These are phyloP conservation scores for Calliphora vicina DNA, from an alignment of 1,140 invertebrate species.

Conservation along the genomic window DNA sequence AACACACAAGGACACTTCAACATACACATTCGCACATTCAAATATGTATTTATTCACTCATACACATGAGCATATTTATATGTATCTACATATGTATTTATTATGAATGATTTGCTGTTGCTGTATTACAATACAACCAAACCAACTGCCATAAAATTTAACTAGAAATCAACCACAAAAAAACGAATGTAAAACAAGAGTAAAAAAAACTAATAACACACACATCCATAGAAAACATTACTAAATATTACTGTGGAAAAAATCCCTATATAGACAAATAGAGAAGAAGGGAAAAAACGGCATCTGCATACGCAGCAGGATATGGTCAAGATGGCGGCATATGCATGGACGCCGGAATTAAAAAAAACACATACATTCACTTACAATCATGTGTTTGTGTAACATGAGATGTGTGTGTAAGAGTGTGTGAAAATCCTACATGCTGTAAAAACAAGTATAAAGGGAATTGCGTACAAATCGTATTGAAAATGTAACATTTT, in stretches of 20 bases:
- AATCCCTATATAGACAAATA: not conserved
- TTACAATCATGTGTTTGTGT: too few species aligned
- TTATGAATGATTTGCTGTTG: not conserved
- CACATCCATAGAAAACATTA: not conserved
- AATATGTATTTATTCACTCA: too few species aligned
- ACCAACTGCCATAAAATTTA: slow-evolving; percentile 26
- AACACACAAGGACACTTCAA: not conserved
- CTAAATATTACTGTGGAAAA: not conserved
- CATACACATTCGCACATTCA: too few species aligned
- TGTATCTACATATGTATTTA: not conserved
- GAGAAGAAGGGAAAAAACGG: not conserved
- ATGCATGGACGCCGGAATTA: not conserved
- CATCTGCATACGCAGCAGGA: slow-evolving; percentile 56
- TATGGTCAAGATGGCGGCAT: slow-evolving; percentile 53
- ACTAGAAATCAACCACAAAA: slow-evolving; percentile 26
- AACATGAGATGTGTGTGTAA: too few species aligned
- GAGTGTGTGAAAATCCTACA: not conserved
- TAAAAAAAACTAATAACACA: too few species aligned
- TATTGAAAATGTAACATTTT: not conserved
- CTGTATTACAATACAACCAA: not conserved
- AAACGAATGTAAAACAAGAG: not conserved
- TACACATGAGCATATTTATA: not conserved
- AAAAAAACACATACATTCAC: not conserved
- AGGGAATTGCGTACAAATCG: not conserved
- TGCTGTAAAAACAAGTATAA: not conserved